Evolutionary conservation across 64 coral and sea anemone genomes (phyloP).

Genomic region (Hydrozoanthus tunicans): DNA sequence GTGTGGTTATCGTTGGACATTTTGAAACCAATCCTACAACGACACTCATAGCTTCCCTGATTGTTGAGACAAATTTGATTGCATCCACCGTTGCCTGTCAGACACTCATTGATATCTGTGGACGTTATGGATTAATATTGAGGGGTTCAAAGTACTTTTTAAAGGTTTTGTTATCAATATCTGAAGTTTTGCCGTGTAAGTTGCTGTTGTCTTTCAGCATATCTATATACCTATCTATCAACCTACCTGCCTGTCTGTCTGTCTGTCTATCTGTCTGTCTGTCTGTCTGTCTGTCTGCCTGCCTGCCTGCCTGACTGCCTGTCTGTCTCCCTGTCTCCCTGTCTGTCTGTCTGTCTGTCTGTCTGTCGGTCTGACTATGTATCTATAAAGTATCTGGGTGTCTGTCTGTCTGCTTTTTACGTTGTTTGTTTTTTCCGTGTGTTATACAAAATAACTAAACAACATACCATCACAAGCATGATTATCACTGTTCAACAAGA

Average conservation of each 20-base stretch:
- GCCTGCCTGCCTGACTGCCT: background rate
- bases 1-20: constrained; percentile 72
- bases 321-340: background rate
- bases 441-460: background rate
- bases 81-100: constrained; percentile 54
- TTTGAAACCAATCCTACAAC: constrained; percentile 49
- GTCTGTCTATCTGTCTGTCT: background rate
- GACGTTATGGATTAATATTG: background rate
- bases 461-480: constrained; percentile 21
- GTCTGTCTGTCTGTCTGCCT: background rate
- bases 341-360: background rate
- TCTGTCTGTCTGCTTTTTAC: background rate
- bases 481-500: constrained; percentile 2
- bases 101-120: constrained; percentile 71
- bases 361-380: background rate
- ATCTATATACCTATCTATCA: background rate
- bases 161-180: background rate
- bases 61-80: constrained; percentile 67
- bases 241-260: background rate
- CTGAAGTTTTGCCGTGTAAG: background rate
- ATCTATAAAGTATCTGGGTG: background rate
- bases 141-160: background rate
- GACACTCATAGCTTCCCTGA: constrained; percentile 64
- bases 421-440: background rate
- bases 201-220: background rate